Conservation (phyloP, 2,888 invertebrate genomes). For the Epirrhoe tristata region DNA sequence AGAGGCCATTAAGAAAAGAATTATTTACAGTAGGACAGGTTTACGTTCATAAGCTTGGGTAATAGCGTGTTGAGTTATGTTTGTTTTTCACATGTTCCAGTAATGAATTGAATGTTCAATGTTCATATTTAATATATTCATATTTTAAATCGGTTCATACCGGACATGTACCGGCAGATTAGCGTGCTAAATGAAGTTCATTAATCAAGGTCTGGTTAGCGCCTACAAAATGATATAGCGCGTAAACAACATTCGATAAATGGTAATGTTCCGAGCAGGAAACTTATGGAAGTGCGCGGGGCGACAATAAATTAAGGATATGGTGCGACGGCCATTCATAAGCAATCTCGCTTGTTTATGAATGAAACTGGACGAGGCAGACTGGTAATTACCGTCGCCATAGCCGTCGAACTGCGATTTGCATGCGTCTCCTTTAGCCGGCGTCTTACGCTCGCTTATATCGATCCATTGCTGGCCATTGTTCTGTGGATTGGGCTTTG, state of each 20-base stretch:
- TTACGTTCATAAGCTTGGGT: conserved; percentile 70
- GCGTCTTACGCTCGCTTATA: conserved; percentile 51
- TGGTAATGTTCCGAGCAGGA: conserved; percentile 73
- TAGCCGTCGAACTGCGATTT: conserved; percentile 67
- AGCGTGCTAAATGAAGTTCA: conserved; percentile 70
- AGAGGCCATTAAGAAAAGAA: conserved; percentile 76
- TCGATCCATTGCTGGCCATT: conserved; percentile 72
- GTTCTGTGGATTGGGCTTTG: conserved; percentile 69
- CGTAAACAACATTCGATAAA: conserved; percentile 74
- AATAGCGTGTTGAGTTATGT: conserved; percentile 66
- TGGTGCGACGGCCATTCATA: conserved; percentile 76
- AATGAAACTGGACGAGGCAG: conserved; percentile 70
- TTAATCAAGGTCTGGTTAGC: conserved; percentile 69
- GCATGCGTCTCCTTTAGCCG: conserved; percentile 60
- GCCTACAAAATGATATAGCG: conserved; percentile 67
- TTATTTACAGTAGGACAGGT: conserved; percentile 76
- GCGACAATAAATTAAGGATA: conserved; percentile 73
- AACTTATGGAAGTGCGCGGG: conserved; percentile 68
- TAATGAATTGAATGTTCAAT: conserved; percentile 73
- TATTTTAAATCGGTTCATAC: conserved; percentile 47
- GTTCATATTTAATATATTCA: conserved; percentile 66
- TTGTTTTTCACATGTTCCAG: conserved; percentile 63
- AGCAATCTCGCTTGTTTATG: conserved; percentile 78
- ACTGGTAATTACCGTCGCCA: conserved; percentile 76
- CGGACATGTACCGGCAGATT: conserved; percentile 50